A percentile compares a stretch with the other conserved stretches of the same genome.
phyloP scores from a whole-genome alignment of 1,140 invertebrate genomes.

The Platyura marginata region DNA sequence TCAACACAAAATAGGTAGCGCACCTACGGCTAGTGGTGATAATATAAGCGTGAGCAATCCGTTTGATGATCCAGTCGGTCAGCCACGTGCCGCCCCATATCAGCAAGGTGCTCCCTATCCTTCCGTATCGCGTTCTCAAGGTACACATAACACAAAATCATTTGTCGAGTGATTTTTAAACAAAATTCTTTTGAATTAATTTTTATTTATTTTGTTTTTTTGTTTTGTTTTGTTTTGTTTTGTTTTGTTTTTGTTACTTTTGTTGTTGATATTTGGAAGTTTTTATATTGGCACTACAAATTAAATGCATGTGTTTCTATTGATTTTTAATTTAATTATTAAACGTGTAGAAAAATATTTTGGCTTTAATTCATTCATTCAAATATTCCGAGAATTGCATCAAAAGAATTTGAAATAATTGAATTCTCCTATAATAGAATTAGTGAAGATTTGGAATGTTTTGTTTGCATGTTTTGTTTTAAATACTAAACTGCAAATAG shows the following conservation, averaged over 20 bases:
- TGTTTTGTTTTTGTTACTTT: constrained; percentile 9
- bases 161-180: not conserved
- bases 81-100: constrained; percentile 10
- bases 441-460: too few relatives aligned
- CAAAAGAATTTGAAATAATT: too few relatives aligned
- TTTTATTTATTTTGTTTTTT: not conserved
- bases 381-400: too few relatives aligned
- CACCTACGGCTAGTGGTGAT: constrained; percentile 31
- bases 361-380: too few relatives aligned
- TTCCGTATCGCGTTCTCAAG: constrained; percentile 16
- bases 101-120: constrained; percentile 16
- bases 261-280: too few relatives aligned
- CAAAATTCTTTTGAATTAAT: not conserved
- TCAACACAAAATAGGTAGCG: constrained; percentile 17
- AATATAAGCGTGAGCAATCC: constrained; percentile 65
- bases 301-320: too few relatives aligned
- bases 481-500: too few relatives aligned
- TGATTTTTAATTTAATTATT: too few relatives aligned
- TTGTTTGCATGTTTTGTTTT: too few relatives aligned
- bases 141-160: constrained; percentile 12
- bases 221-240: constrained; percentile 10
- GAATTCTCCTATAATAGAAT: too few relatives aligned
- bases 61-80: constrained; percentile 51
- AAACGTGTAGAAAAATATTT: too few relatives aligned
- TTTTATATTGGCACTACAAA: too few relatives aligned